Base-by-base conservation (phyloP, 30 jellyfish, hydroid and myxozoan genomes). In the Cassiopea xamachana region DNA sequence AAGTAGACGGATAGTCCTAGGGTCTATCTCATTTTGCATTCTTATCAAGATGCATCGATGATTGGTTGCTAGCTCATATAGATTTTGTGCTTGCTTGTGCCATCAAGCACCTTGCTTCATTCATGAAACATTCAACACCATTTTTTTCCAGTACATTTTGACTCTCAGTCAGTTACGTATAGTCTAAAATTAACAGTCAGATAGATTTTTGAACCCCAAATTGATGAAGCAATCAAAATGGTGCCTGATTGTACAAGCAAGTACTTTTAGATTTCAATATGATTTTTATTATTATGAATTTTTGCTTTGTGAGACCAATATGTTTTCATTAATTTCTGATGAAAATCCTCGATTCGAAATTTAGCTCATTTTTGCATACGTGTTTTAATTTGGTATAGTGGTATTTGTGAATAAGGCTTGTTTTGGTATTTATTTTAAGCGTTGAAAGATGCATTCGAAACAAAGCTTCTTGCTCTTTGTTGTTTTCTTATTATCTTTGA, bases 361-460 rank as follows among this genome's bases (percentile, higher is more conserved):
- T 59, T 59, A 68, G 43, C 84, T 85, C 55, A 16, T 60, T 51
- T 73, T 68, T 82, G 73, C 71, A 45, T 68, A 16, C 86, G 46
- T 60, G 81, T 86, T 76, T 87, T 78, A 76, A 87, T 77, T 75
- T 50, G 89, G 78, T 84, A 70, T 77, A 87, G 94, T 75, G 79
- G 9, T 75, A 59, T n/a, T 69, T 87, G 94, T 87, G 94, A 87
- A 87, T 87, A 87, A 87, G 64, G 76, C n/a, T 88, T 76, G 77
- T 86, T 88, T 88, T 88, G 81, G 82, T 88, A 88, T 88, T 88
- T 88, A 88, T 87, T 88, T 69, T 78, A 86, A 78, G 95, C 60
- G 95, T 70, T 88, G 1, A 76, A 87, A 62, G 89, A 87, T 44
- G 83, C 71, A 83, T 45, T 46, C 60, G 80, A 80, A 60, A 84